Base-by-base conservation (phyloP, 2,797 vertebrate genomes). In the Molossus molossus region DNA sequence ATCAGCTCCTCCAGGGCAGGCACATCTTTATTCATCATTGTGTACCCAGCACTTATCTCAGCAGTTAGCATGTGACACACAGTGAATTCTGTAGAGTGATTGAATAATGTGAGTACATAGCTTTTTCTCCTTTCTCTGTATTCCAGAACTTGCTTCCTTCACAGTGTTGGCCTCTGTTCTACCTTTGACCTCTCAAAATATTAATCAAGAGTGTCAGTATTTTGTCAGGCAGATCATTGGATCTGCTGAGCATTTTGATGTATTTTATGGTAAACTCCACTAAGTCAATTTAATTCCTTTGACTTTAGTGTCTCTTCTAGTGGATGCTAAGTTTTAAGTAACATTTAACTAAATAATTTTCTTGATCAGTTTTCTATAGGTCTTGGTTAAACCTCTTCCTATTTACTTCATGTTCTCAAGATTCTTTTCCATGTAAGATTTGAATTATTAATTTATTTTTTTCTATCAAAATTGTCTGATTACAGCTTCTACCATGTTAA, bases 351-450 rank as follows among this genome's bases (percentile, higher is more conserved):
- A 48, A 93, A 79, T 25, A 88, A 48, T 12, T 81, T 67, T 92
- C 50, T 80, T 53, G 4, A 73, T 57, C 37, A 58, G 3, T 88
- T 91, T 84, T 23, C 21, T 70, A 0, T 55, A 45, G 75, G 21
- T 93, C 82, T 72, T 91, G 23, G 45, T 91, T 79, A 94, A 92
- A 92, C 18, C 3, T 9, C 27, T 65, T 94, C 45, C 73, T 90
- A 15, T 75, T 90, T 53, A 73, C 65, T 77, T 57, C 7, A 79
- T 84, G 85, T 69, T 18, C 17, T 85, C 10, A 91, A 89, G 60
- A 69, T 91, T 89, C 20, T 95, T 94, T 91, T 58, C 55, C 23
- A 11, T 69, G 27, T 80, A 88, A 73, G 40, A 23, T 85, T 76
- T 65, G 45, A 69, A 7, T 65, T 87, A 53, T 21, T n/a, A 60